Base-by-base conservation (phyloP, 2,888 invertebrate genomes). In the Cryptocheilus praepositus region DNA sequence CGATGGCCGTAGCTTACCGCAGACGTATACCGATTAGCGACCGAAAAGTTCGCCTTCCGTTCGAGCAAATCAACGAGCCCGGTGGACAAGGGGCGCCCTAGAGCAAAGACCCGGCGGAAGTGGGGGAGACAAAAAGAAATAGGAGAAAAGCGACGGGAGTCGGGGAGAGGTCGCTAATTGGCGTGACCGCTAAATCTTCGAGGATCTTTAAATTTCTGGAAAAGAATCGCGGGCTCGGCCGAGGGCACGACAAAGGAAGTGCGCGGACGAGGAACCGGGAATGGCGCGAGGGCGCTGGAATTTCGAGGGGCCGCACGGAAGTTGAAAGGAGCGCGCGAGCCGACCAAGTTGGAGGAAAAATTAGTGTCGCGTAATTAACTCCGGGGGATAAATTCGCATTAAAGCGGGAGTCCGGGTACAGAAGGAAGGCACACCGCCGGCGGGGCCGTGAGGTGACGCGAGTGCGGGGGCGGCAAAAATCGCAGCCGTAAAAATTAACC, bases 321-420 rank as follows among this genome's bases (percentile, higher is more conserved):
- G 67, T 64, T 71, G 71, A 70, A 64, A 66, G 49, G 60, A 18
- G 46, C 61, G 64, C 64, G 68, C 63, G 66, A 25, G 25, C 25
- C 3, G n/a, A 18, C n/a, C 73, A 82, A 86, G 84, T 86, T 84
- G 82, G 83, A 11, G 71, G 78, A 83, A 81, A 83, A 86, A 86
- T 86, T 86, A 86, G 84, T 84, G 86, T 86, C 86, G 85, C 84
- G 84, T 86, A 85, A 86, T 86, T 86, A 86, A 86, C 83, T 86
- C 78, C 63, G 76, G 76, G 79, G 82, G 85, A 86, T 86, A 86
- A 86, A 86, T 86, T 85, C 84, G 79, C 82, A 85, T 86, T 86
- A 85, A 84, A 81, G 73, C 75, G 78, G 16, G 49, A 18, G 49
- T 49, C 53, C 61, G 19, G 61, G 25, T 51, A 61, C 55, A 58